Conservation (phyloP, 2,797 vertebrate species). For the Hylomyscus alleni region DNA sequence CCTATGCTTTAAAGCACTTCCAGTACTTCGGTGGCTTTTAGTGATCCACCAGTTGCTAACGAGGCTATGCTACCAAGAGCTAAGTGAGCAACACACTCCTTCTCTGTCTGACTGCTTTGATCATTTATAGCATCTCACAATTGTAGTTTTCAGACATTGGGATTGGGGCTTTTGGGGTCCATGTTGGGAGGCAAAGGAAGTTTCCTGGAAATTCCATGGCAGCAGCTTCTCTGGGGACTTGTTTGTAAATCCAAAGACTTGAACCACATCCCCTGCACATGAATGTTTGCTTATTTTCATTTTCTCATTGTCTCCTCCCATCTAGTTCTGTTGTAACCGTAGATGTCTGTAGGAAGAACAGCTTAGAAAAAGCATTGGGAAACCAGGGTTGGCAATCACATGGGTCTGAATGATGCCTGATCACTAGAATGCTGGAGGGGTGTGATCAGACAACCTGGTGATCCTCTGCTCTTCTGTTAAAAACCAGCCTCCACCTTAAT, state of each 20-base stretch:
- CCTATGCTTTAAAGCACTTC: slow-evolving; percentile 75
- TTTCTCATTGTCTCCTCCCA: slow-evolving; percentile 58
- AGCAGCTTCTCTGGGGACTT: slow-evolving; percentile 82
- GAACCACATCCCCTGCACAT: slow-evolving; percentile 84
- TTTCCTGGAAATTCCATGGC: slow-evolving; percentile 73
- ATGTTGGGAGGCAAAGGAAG: slow-evolving; percentile 61
- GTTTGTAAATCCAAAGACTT: slow-evolving; percentile 86
- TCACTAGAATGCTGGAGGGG: background rate
- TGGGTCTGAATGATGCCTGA: background rate
- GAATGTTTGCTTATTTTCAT: slow-evolving; percentile 69
- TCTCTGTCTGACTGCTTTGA: slow-evolving; percentile 32
- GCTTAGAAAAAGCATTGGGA: background rate
- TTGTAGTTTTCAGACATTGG: slow-evolving; percentile 79
- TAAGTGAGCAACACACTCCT: slow-evolving; percentile 75
- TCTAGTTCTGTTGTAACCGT: slow-evolving; percentile 75
- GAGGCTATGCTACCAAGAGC: slow-evolving; percentile 59
- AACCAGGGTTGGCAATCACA: background rate
- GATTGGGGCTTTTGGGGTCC: slow-evolving; percentile 84
- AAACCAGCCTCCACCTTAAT: background rate
- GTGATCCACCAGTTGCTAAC: slow-evolving; percentile 78
- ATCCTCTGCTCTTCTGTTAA: background rate
- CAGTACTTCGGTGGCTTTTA: slow-evolving; percentile 80
- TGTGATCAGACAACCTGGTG: background rate
- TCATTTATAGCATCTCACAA: slow-evolving; percentile 78
- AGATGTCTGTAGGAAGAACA: slow-evolving; percentile 72